Base-by-base conservation (phyloP, 2,113 vertebrate genomes). In the Mormyrus lacerda region DNA sequence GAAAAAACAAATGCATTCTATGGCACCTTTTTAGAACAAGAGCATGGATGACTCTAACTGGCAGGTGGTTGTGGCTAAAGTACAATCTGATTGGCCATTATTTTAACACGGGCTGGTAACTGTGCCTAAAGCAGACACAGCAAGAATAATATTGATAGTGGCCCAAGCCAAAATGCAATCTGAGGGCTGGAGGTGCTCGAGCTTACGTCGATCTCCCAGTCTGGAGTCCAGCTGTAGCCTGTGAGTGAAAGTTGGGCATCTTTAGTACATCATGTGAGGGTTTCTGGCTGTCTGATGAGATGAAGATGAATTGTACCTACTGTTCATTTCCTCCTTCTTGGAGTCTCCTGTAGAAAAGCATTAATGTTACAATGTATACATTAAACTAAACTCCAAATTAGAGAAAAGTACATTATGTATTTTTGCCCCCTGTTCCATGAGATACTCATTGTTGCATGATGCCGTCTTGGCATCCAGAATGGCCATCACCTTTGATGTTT, bases 141-240 rank as follows among this genome's bases (percentile, higher is more conserved):
- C 24, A 92, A 92, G 44, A 95, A 1, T 65, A 94, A 0, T 1
- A 96, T 55, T 55, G 91, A 90, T 0, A 95, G 1, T 0, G 90
- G 91, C 45, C 96, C 94, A 83, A 91, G 82, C n/a, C 94, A 83
- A 39, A 94, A 19, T 73, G 96, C 55, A 1, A 17, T 2, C 9
- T 79, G 17, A 9, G 91, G 95, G 76, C 85, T 92, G 0, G 50
- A 83, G 21, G 91, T 92, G 19, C 90, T 91, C 2, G 11, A 42
- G 24, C 91, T 17, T 48, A 58, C 79, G 13, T 4, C 31, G 0
- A 76, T 31, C 48, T 95, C 94, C 95, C 93, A 94, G 35, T 94
- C 94, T 0, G 94, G 94, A 31, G 89, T 89, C 95, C 96, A 95
- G 91, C 0, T 24, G 90, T 93, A 91, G 73, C 86, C 95, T 96